Base-by-base conservation (phyloP, 2,113 vertebrate species). In the Aramus guarauna region DNA sequence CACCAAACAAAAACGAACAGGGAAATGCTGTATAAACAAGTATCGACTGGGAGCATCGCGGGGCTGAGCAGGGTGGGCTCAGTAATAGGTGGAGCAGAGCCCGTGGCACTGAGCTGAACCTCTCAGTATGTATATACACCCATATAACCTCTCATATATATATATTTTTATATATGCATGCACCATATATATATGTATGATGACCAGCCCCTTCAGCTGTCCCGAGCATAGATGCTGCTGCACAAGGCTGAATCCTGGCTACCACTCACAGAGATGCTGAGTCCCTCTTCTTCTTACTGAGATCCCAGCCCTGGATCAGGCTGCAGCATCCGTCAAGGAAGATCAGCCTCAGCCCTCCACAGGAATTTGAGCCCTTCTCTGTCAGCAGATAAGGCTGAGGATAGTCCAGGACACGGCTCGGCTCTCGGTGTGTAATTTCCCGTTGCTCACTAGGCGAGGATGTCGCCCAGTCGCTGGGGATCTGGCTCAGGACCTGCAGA, bases 41-140 rank as follows among this genome's bases (percentile, higher is more conserved):
- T 26, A 19, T 20, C 0, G 0, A 12, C 1, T 2, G 17, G 36
- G 16, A 88, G 26, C 55, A 15, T 3, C 0, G 0, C 1, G 1
- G 53, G 59, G 1, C 11, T 19, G 56, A 59, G 47, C 0, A 0
- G 48, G 32, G 15, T 63, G 60, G 56, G 88, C 56, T 95, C 45
- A 6, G 3, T 2, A 9, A 22, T 3, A 26, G 24, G 5, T 14
- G 48, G 63, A 59, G 84, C 45, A 45, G n/a, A 87, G 47, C 39
- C 78, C 26, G 3, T 1, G 34, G 74, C 17, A 8, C 58, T 13
- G 78, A 72, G 58, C 71, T 85, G 84, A 66, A 45, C 36, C 39
- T 45, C 39, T 41, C 39, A 41, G 39, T 41, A 41, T 12, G 12
- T 41, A 41, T 41, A 41, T 41, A 41, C 12, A 41, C 39, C 12